Conservation (phyloP, 1,140 invertebrate species). For the Odontomachus brunneus region DNA sequence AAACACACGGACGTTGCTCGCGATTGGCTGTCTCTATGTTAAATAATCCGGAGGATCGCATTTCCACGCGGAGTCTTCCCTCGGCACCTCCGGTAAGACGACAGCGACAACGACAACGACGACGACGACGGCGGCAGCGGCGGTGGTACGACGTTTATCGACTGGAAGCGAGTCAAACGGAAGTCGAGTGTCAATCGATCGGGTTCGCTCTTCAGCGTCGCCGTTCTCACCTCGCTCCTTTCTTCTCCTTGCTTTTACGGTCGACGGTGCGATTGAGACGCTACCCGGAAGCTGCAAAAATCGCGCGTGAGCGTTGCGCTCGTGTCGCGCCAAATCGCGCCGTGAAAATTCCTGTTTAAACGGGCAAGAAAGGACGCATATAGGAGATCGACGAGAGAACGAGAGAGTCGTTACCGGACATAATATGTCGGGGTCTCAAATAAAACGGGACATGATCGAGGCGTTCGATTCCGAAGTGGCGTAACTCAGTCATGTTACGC, state of each 20-base stretch:
- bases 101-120: neutral
- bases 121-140: no score
- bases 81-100: neutral
- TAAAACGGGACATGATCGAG: neutral
- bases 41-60: slow-evolving; percentile 9
- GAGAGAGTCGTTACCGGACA: neutral
- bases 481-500: neutral
- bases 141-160: slow-evolving; percentile 4
- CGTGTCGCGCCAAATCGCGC: neutral
- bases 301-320: no score
- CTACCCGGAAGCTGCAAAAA: neutral
- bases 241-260: neutral
- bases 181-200: slow-evolving; percentile 36
- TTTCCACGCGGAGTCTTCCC: neutral
- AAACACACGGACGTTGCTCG: neutral
- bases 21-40: neutral
- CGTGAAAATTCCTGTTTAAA: neutral
- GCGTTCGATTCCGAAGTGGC: neutral
- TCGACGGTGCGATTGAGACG: slow-evolving; percentile 6
- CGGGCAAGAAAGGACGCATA: neutral
- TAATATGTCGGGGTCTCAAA: neutral
- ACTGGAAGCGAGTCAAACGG: slow-evolving; percentile 5
- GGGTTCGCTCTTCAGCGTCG: slow-evolving; percentile 12
- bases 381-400: neutral
- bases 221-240: neutral